Evolutionary conservation across 1,140 invertebrate genomes (phyloP), one percentile per base, ranked within the genome.

Genomic region (Atta texana): DNA sequence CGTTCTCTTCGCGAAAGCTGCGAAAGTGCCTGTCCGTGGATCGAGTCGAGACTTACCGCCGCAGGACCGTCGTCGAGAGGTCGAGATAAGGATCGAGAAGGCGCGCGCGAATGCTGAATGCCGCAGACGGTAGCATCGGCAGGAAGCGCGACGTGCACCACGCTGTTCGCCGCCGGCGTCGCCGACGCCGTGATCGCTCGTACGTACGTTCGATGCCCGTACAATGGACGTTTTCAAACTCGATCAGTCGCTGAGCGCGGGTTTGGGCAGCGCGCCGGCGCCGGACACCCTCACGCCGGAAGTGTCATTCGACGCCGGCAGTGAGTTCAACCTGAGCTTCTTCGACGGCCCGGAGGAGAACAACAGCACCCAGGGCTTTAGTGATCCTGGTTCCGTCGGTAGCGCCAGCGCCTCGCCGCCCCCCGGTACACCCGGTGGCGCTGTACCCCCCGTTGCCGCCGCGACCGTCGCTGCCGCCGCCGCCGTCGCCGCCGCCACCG

Each of bases 271-370:
- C 93, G 95, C 95, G 84, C 96, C 96, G 92, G 95, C 95, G 86
- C 95, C 95, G 90, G 96, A 96, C 90, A 96, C 96, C 91, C 95
- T 96, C 77, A 96, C 96, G 87, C 96, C 97, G 85, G 96, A 97
- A 94, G 97, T 97, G 89, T 95, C 96, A 87, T 97, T 97, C 93
- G 97, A 97, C 95, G 97, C 97, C 90, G 97, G 97, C 93, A 96
- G 96, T 75, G 97, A 97, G 93, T 97, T 97, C 93, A 97, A 97
- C 95, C 95, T 97, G 91, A 96, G 97, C 95, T 97, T 97, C 95
- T 97, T 97, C 95, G 97, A 97, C 94, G 96, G 95, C 49, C 90
- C 96, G 51, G 96, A 96, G 92, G 96, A 96, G 92, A 96, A 96
- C 80, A 87, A 96, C 90, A 97, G 96, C 90, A 96, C 96, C 8